Evolutionary conservation across 2,888 invertebrate genomes (phyloP), one percentile per base, ranked within the genome.

Genomic region (Boloria euphrosyne): DNA sequence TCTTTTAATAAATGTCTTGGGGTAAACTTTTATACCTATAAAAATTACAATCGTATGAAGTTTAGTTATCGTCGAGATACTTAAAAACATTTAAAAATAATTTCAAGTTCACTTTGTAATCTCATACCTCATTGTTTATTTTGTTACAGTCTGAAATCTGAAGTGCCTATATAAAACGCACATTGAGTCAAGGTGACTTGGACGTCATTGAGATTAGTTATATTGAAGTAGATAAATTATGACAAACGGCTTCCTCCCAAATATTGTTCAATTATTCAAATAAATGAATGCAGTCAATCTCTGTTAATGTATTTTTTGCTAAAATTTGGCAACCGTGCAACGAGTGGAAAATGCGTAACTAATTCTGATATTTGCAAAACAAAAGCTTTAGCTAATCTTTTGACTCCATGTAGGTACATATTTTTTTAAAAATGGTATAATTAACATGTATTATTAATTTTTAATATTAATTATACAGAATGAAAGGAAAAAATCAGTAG

Each of bases 171-270:
- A 65, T 59, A 52, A 31, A 64, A 43, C 44, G 10, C 18, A 47
- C 17, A 55, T 44, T 27, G 13, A 52, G 65, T 47, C 70, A 72
- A 72, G 72, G 72, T 73, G 72, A 70, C 71, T 69, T 61, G 59
- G 59, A 71, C 62, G 70, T 68, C 70, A 68, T 71, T 71, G 66
- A 22, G 46, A 47, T 66, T 59, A 66, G 53, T 47, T 22, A 63
- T 63, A 49, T 61, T 31, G 17, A 27, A 55, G 22, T 49, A 66
- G 49, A 66, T 62, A 60, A 55, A 6, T 46, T 27, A 55, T 62
- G 50, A 58, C 58, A 44, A 53, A 65, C 47, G 46, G 38, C 47
- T 53, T 49, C 51, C 38, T 53, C n/a, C 44, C 10, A 59, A 47
- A 52, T 59, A 52, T 59, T 50, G 59, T 59, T 59, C 50, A 17